These are phyloP conservation scores for human (Homo sapiens) DNA, from an alignment of 2,113 vertebrate genomes.

Conservation along the genomic window GRCh38 chr1:6387001-6387500, in stretches of 20 bases:
- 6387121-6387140: not conserved
- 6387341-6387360: not conserved
- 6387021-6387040: not conserved
- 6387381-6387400: not conserved
- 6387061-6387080: not conserved
- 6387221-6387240: not conserved
- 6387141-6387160: not conserved
- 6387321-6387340: not conserved
- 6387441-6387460: not conserved
- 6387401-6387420: not conserved
- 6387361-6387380: not conserved
- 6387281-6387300: not conserved
- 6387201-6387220: too few species aligned
- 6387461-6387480: not conserved
- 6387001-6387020: not conserved
- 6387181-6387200: not conserved
- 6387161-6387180: not conserved
- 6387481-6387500: not conserved
- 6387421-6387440: not conserved
- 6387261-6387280: not conserved
- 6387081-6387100: not conserved
- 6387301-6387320: not conserved
- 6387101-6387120: fast-evolving
- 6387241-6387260: not conserved
- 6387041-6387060: fast-evolving